Evolutionary conservation across 2,888 invertebrate species (phyloP), one percentile per base, ranked within the genome.

Genomic region (Lasius fuliginosus): DNA sequence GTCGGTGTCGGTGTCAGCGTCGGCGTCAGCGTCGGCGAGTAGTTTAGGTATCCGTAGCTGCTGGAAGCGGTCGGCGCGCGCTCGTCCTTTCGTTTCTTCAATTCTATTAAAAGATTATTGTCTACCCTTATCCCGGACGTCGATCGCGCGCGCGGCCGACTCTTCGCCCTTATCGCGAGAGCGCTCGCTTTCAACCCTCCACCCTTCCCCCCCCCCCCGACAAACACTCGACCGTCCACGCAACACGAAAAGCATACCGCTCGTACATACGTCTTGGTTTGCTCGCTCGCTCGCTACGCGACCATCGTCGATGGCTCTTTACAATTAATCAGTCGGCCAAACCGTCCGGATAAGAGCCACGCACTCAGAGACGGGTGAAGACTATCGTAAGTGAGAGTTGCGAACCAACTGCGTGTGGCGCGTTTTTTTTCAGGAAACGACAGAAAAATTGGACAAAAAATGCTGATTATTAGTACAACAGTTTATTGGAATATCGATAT

Each of bases 291-390:
- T 58, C 79, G 53, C 4, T 27, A 53, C 30, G 18, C 33, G 62
- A 30, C 53, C 40, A 67, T 40, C 60, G 42, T 75, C 53, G 62
- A 87, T 87, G 87, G 64, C 65, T 60, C 83, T 85, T 88, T 88
- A 62, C 82, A 67, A 83, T 83, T 71, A 60, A 40, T 27, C 23
- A 65, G 49, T 75, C 58, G 82, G 71, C 60, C 67, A 58, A 74
- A 36, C 64, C 30, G 58, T 11, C 58, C 12, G 65, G 76, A 82
- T 64, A 79, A 87, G 64, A 82, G 23, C 49, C 46, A 49, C 69
- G 33, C 23, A 33, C 46, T 12, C 23, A 53, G 18, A 46, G 11
- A 92, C 91, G 27, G 11, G 23, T 49, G 18, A 8, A 18, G 40
- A n/a, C 3, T 23, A 15, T 46, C 33, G 46, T 42, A 12, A 1